Conservation (phyloP, 53 echinoderm and acorn worm genomes). For the Zoroaster sp. region DNA sequence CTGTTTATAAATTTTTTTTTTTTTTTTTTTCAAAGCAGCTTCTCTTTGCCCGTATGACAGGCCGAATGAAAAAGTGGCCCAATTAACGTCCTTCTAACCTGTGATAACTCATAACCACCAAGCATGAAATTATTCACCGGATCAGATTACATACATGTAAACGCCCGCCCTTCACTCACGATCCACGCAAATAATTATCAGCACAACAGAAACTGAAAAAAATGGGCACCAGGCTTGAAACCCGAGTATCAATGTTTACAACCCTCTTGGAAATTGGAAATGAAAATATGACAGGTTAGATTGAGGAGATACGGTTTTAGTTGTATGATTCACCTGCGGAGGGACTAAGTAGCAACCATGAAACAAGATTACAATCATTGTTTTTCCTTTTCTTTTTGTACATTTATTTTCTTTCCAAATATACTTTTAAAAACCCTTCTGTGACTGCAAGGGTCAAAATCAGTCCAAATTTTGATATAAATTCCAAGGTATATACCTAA, state of each 20-base stretch:
- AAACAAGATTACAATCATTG: too few relatives aligned
- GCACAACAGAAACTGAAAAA: conserved; percentile 1
- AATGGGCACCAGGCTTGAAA: not conserved
- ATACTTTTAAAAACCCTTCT: too few relatives aligned
- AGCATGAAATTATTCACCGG: conserved; percentile 3
- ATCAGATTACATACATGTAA: not conserved
- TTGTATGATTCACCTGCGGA: too few relatives aligned
- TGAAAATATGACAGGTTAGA: conserved; percentile 32
- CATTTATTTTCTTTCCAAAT: too few relatives aligned
- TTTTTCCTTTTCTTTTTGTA: too few relatives aligned
- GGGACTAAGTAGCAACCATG: too few relatives aligned
- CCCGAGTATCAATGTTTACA: conserved; percentile 1
- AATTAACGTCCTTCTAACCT: not conserved
- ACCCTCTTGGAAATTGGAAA: conserved; percentile 36
- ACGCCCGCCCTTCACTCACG: not conserved
- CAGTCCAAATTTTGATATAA: too few relatives aligned
- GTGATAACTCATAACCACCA: not conserved
- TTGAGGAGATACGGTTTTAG: not conserved
- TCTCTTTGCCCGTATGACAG: not conserved
- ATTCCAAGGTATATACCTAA: too few relatives aligned
- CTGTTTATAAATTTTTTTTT: too few relatives aligned
- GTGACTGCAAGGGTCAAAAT: too few relatives aligned
- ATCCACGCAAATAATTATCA: not conserved
- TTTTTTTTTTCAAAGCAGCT: too few relatives aligned
- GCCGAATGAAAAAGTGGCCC: not conserved